These are phyloP conservation scores for Achroia grisella DNA, from an alignment of 1,140 invertebrate species.

Conservation along the genomic window DNA sequence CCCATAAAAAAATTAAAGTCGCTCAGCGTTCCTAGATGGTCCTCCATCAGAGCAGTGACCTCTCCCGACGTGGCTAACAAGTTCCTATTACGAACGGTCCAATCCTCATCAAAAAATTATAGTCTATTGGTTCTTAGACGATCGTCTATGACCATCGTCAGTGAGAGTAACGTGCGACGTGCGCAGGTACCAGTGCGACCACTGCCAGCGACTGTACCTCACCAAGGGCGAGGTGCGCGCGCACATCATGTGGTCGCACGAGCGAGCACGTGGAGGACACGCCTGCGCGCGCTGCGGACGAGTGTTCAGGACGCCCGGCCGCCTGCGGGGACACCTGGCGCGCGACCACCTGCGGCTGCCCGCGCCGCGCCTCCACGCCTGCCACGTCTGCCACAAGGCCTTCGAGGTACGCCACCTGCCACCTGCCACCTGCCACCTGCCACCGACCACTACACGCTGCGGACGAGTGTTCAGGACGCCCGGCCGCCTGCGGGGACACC, in stretches of 20 bases:
- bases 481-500: conserved; percentile 22
- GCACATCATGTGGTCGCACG: conserved; percentile 40
- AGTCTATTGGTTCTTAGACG: no score
- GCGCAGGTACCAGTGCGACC: conserved; percentile 33
- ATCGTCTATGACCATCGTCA: no score
- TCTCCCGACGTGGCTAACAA: no score
- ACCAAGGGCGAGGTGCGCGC: conserved; percentile 37
- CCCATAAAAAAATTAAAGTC: no score
- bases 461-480: conserved; percentile 32
- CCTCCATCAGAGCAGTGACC: no score
- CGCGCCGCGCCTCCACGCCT: conserved; percentile 24
- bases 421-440: no score
- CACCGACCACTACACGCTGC: no score
- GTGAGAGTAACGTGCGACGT: no score
- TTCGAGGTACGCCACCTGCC: no score
- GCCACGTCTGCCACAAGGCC: conserved; percentile 24
- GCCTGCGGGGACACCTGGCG: conserved; percentile 20
- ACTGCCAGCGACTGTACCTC: conserved; percentile 29
- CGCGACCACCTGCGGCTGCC: conserved; percentile 15
- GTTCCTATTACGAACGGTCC: no score
- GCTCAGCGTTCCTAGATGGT: no score
- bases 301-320: conserved; percentile 26
- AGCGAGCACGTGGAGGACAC: conserved; percentile 20
- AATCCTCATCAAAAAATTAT: no score
- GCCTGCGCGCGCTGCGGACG: conserved; percentile 27